These are phyloP conservation scores for Branchipolynoe longqiensis DNA, from an alignment of 2,888 invertebrate genomes.

Conservation along the genomic window DNA sequence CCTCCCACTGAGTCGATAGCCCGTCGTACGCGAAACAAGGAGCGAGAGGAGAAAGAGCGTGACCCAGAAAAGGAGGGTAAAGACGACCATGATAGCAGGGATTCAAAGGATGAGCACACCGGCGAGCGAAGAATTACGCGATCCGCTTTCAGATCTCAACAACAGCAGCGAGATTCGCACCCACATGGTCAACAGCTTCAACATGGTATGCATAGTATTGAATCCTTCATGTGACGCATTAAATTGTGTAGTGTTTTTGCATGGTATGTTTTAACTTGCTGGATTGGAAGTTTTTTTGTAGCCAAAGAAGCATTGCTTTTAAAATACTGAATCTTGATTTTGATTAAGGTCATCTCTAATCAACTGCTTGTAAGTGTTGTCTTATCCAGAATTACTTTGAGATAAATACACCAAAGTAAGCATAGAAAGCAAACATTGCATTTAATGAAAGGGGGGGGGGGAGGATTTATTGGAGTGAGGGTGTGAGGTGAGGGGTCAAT, in stretches of 20 bases:
- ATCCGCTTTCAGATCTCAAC: conserved; percentile 74
- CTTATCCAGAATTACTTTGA: too few species aligned
- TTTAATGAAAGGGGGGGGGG: too few species aligned
- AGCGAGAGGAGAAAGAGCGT: conserved; percentile 58
- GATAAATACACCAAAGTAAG: too few species aligned
- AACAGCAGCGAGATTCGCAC: conserved; percentile 82
- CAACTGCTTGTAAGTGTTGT: too few species aligned
- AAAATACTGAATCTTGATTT: neutral
- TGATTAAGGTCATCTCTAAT: neutral
- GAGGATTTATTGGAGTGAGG: too few species aligned
- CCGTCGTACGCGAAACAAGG: conserved; percentile 56
- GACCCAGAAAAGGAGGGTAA: conserved; percentile 52
- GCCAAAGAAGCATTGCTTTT: neutral
- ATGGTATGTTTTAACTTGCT: neutral
- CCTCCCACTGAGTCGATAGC: conserved; percentile 44
- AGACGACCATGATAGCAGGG: conserved; percentile 62
- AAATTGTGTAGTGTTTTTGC: too few species aligned
- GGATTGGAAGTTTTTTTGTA: neutral
- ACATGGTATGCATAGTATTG: conserved; percentile 13
- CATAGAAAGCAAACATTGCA: too few species aligned
- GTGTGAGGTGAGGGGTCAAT: too few species aligned
- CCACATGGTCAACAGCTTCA: conserved; percentile 70
- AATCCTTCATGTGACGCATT: neutral
- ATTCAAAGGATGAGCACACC: conserved; percentile 65
- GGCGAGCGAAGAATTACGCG: conserved; percentile 69